Evolutionary conservation across 2,113 vertebrate species (phyloP).

Genomic region (Poeciliopsis retropinna): DNA sequence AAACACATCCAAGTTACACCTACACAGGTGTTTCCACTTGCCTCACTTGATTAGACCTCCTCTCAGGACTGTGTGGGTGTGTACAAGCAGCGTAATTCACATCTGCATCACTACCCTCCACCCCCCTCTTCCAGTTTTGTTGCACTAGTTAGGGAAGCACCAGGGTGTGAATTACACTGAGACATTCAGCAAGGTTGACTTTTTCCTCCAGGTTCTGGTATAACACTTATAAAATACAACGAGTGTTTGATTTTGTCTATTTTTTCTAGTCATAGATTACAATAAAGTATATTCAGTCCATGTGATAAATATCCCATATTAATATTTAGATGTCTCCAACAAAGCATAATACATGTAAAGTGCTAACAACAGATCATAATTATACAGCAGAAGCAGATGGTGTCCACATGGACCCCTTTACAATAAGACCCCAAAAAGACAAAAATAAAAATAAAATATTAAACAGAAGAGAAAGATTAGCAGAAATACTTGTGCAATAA

Average conservation of each 20-base stretch:
- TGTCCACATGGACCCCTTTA: background rate
- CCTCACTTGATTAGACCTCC: conserved; percentile 45
- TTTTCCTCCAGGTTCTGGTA: background rate
- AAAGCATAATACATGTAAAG: background rate
- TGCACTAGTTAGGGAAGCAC: conserved; percentile 12
- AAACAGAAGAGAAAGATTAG: background rate
- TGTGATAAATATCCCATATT: background rate
- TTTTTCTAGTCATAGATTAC: background rate
- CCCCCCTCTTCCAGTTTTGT: conserved; percentile 13
- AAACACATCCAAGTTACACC: conserved; percentile 42
- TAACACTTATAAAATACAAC: background rate
- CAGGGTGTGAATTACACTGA: background rate
- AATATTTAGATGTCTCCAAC: background rate
- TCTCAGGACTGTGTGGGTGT: conserved; percentile 55
- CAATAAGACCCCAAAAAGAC: background rate
- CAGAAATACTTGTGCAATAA: background rate
- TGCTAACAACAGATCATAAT: background rate
- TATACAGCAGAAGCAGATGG: background rate
- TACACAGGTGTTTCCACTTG: conserved; percentile 54
- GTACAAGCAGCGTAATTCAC: conserved; percentile 43
- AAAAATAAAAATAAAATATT: background rate
- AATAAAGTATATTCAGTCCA: background rate
- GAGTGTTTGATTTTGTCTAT: too few relatives aligned
- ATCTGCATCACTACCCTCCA: conserved; percentile 15
- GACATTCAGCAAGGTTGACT: background rate